These are phyloP conservation scores for Conus betulinus DNA, from an alignment of 1,140 invertebrate species.

Conservation along the genomic window DNA sequence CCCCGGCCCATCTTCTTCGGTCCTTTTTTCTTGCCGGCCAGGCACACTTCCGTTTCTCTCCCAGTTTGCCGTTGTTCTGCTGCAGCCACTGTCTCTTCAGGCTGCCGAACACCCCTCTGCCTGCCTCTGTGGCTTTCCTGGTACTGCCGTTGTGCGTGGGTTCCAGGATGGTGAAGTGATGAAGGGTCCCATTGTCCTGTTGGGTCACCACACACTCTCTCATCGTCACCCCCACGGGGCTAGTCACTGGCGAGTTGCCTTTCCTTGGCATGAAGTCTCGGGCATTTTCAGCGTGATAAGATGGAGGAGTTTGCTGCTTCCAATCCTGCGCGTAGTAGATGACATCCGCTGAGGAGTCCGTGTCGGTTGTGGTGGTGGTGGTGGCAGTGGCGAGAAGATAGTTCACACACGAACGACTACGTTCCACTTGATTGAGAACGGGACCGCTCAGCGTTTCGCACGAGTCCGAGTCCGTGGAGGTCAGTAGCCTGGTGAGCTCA, in stretches of 20 bases:
- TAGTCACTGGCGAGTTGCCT: not conserved
- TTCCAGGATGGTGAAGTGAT: conserved; percentile 48
- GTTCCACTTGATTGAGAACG: conserved; percentile 20
- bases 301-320: not conserved
- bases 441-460: not conserved
- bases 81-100: conserved; percentile 38
- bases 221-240: not conserved
- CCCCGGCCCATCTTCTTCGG: conserved; percentile 16
- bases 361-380: conserved; percentile 82
- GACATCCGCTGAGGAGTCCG: conserved; percentile 82
- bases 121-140: not conserved
- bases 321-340: not conserved
- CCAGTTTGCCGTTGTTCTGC: not conserved
- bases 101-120: conserved; percentile 16
- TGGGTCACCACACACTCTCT: not conserved
- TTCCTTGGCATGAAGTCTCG: not conserved
- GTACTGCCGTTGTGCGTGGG: conserved; percentile 44
- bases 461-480: conserved; percentile 82
- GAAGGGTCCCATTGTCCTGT: conserved; percentile 42
- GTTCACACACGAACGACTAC: not conserved
- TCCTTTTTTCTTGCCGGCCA: conserved; percentile 30
- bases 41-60: not conserved
- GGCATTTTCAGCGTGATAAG: not conserved
- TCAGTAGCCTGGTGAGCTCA: conserved; percentile 45
- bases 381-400: conserved; percentile 7